Base-by-base conservation (phyloP, 2,113 vertebrate species). In the Malurus alboscapulatus region DNA sequence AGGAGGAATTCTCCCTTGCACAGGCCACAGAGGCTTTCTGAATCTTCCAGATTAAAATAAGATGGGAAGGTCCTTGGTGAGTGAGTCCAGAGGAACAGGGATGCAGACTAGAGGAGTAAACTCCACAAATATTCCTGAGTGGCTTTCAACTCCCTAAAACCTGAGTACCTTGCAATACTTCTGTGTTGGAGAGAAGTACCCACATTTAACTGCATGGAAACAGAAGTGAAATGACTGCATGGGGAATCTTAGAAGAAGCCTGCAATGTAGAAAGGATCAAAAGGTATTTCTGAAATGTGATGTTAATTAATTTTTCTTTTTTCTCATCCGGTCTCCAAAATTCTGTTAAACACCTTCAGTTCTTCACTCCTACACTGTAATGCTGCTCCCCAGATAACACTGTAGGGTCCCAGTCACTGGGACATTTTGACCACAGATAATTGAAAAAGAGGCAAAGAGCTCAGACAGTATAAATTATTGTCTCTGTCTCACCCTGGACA, bases 1-100 rank as follows among this genome's bases (percentile, higher is more conserved):
- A 3, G 27, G 18, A 63, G 17, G 11, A 84, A 74, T 68, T 92
- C 26, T 71, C 61, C 13, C 22, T 61, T 6, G 17, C 27, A 74
- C 38, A 85, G 18, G 50, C 4, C 36, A 69, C 16, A 69, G 29
- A 44, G 11, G 4, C 17, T 81, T 90, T 93, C 40, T 86, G 36
- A 58, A 58, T 50, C 32, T 73, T 83, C 11, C 26, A n/a, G 15
- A 5, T 58, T 40, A 67, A 74, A 82, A 40, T 58, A 27, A 83
- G 22, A 3, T 20, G 3, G 18, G 18, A 11, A 44, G 6, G 5
- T 19, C 17, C 14, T 38, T 53, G 0, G 0, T 47, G 21, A 54
- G 9, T 7, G 10, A 76, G 12, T n/a, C 30, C 32, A 85, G 62
- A 93, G 15, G 17, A 61, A 38, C 11, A 2, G 2, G 18, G 44